phyloP scores from a whole-genome alignment of 2,113 vertebrate species.

The Ophiodon elongatus region DNA sequence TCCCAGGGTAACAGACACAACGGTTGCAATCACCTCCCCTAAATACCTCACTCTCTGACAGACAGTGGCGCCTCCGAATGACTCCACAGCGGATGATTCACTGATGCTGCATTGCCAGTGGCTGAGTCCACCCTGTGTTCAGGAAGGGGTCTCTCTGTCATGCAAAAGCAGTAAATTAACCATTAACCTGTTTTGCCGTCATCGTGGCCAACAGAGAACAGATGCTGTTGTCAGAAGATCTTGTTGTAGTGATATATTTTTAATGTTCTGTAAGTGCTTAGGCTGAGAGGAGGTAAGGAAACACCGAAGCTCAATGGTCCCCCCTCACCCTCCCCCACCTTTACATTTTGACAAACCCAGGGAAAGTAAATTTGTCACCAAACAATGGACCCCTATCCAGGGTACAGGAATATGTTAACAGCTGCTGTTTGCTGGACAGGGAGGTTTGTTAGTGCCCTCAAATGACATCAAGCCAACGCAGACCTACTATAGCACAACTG shows the following conservation, averaged over 20 bases:
- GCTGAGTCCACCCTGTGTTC: slow-evolving; percentile 20
- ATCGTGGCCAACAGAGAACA: slow-evolving; percentile 55
- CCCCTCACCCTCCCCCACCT: too few species aligned
- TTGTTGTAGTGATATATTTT: slow-evolving; percentile 69
- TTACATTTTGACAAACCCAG: neutral
- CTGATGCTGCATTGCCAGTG: slow-evolving; percentile 31
- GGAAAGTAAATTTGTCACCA: neutral
- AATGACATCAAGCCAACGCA: neutral
- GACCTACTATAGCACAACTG: neutral
- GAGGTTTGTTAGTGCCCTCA: neutral
- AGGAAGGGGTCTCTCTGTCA: slow-evolving; percentile 28
- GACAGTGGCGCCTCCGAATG: slow-evolving; percentile 62
- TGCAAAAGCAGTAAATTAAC: slow-evolving; percentile 61
- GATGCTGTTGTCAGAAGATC: slow-evolving; percentile 69
- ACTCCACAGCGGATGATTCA: slow-evolving; percentile 65
- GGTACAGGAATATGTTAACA: neutral
- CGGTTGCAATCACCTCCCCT: slow-evolving; percentile 57
- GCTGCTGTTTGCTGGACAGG: neutral
- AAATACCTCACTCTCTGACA: slow-evolving; percentile 69
- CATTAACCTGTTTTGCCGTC: slow-evolving; percentile 63
- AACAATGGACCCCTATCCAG: neutral
- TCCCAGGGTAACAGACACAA: slow-evolving; percentile 61
- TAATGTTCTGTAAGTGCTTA: slow-evolving; percentile 65
- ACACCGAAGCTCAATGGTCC: slow-evolving; percentile 6
- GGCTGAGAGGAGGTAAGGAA: slow-evolving; percentile 43